These are phyloP conservation scores for Macropus fuliginosus DNA, from an alignment of 2,797 vertebrate genomes.

Conservation along the genomic window DNA sequence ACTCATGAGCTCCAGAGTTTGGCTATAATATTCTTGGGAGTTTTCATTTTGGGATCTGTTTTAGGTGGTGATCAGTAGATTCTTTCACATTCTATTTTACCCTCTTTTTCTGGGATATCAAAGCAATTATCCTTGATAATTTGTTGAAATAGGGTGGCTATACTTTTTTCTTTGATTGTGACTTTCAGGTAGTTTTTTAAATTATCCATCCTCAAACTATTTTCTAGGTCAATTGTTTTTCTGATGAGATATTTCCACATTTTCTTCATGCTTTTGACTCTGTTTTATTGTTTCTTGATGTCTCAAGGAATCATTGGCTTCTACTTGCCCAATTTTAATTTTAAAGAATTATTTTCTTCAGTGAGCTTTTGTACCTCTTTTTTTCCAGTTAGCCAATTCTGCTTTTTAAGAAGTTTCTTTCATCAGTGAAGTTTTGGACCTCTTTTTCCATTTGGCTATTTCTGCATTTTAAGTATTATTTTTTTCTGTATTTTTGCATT, in stretches of 20 bases:
- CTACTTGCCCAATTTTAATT: neutral
- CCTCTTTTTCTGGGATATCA: neutral
- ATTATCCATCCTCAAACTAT: neutral
- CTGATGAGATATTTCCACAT: neutral
- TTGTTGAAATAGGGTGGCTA: neutral
- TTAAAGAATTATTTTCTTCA: neutral
- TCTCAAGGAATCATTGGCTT: neutral
- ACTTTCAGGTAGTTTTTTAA: neutral
- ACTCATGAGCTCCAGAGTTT: neutral
- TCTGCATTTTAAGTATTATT: neutral
- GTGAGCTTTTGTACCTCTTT: neutral
- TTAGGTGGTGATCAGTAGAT: neutral
- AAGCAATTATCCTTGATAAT: neutral
- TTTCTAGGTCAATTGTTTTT: neutral
- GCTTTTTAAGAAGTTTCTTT: neutral
- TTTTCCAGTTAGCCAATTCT: neutral
- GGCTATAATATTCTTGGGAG: neutral
- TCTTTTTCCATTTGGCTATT: neutral
- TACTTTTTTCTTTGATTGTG: neutral
- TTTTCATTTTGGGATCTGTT: neutral
- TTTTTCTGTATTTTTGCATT: neutral
- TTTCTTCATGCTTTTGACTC: neutral
- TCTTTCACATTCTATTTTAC: neutral
- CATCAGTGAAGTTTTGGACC: neutral
- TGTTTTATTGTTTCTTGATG: neutral